Percentiles rank a stretch among this genome's conserved stretches.
Conservation (phyloP, 2,113 vertebrate genomes). For the Cyprinodon brontotheroides region DNA sequence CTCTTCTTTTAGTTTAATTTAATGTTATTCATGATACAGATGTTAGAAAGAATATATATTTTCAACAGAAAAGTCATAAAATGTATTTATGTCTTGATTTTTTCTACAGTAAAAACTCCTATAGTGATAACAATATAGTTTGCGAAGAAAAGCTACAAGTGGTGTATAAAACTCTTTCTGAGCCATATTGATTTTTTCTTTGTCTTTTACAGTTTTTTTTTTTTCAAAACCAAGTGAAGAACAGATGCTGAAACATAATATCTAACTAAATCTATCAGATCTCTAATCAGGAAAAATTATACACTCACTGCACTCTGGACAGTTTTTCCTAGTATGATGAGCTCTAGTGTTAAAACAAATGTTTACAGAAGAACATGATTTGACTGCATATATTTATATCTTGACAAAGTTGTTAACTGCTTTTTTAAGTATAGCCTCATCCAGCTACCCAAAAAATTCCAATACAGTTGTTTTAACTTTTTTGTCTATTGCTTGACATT, state of each 20-base stretch:
- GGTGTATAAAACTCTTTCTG: no score
- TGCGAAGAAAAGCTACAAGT: no score
- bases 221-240: no score
- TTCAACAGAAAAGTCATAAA: no score
- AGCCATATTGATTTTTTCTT: no score
- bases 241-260: no score
- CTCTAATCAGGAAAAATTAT: not conserved
- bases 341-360: slow-evolving; percentile 2
- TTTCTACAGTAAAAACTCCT: not conserved
- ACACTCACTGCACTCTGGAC: not conserved
- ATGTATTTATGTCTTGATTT: no score
- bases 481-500: slow-evolving; percentile 13
- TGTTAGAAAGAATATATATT: no score
- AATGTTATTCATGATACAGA: no score
- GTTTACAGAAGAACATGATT: not conserved
- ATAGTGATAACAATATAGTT: not conserved
- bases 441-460: not conserved
- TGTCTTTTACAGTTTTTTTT: no score
- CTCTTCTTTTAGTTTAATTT: no score
- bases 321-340: not conserved
- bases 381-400: not conserved
- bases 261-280: not conserved
- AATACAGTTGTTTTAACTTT: slow-evolving; percentile 17
- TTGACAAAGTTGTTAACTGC: not conserved
- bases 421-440: slow-evolving; percentile 16